Evolutionary conservation across 2,888 invertebrate species (phyloP).

Genomic region (Trichogramma evanescens): DNA sequence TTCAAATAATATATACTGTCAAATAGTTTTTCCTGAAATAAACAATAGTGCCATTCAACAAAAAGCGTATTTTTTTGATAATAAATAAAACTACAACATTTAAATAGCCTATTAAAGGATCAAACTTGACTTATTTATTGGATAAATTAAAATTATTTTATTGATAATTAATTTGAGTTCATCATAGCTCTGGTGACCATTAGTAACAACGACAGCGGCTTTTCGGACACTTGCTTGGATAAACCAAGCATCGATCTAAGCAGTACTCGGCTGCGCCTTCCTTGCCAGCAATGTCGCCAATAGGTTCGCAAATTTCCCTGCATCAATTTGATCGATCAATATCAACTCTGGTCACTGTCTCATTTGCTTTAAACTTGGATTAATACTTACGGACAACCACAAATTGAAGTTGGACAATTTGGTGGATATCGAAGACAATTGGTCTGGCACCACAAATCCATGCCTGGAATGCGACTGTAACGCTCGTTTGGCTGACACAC

Average conservation of each 20-base stretch:
- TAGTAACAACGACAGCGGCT: slow-evolving; percentile 68
- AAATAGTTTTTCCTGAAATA: slow-evolving; percentile 42
- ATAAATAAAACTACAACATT: background rate
- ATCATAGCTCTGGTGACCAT: slow-evolving; percentile 20
- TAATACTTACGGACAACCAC: slow-evolving; percentile 74
- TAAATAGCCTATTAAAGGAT: too few relatives aligned
- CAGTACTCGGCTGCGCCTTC: slow-evolving; percentile 78
- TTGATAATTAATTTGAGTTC: background rate
- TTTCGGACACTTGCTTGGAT: slow-evolving; percentile 62
- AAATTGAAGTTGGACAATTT: slow-evolving; percentile 70
- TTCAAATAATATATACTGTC: slow-evolving; percentile 39
- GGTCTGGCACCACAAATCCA: slow-evolving; percentile 75
- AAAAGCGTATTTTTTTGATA: too few relatives aligned
- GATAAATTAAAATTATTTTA: too few relatives aligned
- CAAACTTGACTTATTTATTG: too few relatives aligned
- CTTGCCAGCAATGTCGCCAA: slow-evolving; percentile 66
- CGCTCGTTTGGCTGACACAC: slow-evolving; percentile 61
- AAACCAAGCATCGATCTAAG: slow-evolving; percentile 77
- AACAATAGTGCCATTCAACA: slow-evolving; percentile 43
- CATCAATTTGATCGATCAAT: slow-evolving; percentile 25
- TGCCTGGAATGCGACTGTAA: slow-evolving; percentile 66
- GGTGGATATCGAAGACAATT: slow-evolving; percentile 84
- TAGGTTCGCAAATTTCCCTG: slow-evolving; percentile 74
- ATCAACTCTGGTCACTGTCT: too few relatives aligned
- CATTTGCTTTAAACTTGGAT: background rate